These are phyloP conservation scores for Lithophane semibrunnea DNA, from an alignment of 2,888 invertebrate genomes.

Conservation along the genomic window DNA sequence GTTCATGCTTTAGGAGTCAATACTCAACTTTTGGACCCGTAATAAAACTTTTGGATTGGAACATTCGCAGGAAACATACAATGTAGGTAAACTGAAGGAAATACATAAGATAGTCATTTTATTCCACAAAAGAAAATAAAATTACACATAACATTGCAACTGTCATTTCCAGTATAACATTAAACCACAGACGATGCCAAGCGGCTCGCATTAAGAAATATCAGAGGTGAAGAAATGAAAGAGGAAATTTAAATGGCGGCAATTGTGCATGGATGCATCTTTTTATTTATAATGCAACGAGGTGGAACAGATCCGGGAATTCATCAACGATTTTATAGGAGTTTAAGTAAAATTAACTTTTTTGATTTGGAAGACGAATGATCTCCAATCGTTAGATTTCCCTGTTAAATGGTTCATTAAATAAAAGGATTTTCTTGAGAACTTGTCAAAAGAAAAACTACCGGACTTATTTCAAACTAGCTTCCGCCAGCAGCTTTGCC, in stretches of 20 bases:
- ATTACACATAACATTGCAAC: constrained; percentile 3
- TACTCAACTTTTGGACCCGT: not conserved
- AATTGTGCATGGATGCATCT: constrained; percentile 25
- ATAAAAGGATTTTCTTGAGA: not conserved
- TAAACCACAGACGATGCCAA: constrained; percentile 17
- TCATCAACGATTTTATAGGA: not conserved
- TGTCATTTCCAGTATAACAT: constrained; percentile 21
- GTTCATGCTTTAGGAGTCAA: not conserved
- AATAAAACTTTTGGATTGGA: not conserved
- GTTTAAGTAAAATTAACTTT: not conserved
- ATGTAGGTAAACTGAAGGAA: not conserved
- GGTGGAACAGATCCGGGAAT: not conserved
- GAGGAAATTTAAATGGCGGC: constrained; percentile 30
- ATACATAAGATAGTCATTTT: not conserved
- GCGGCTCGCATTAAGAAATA: constrained; percentile 34
- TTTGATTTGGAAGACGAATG: not conserved
- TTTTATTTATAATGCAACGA: constrained; percentile 18
- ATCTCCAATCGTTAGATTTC: not conserved
- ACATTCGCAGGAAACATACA: no score
- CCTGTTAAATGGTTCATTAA: not conserved
- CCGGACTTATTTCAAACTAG: no score
- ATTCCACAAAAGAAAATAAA: not conserved
- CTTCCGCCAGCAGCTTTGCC: no score
- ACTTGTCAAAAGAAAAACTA: no score
- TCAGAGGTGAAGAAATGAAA: constrained; percentile 32